Evolutionary conservation across 2,888 invertebrate species (phyloP).

Genomic region (Callosobruchus maculatus): DNA sequence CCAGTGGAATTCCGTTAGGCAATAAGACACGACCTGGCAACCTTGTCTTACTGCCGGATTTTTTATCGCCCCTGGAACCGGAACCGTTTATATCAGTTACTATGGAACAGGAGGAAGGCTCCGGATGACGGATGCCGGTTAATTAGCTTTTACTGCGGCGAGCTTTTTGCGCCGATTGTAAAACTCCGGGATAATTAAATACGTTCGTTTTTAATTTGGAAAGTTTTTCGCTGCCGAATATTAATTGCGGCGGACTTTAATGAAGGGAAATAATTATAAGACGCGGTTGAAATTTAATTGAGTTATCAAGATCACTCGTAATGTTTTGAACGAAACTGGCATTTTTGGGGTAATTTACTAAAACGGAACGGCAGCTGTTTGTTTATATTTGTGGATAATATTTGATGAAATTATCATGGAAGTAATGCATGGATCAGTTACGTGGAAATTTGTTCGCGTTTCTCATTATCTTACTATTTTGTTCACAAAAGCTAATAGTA

Average conservation of each 20-base stretch:
- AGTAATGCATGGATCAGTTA: too few relatives aligned
- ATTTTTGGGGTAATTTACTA: neutral
- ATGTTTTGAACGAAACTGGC: neutral
- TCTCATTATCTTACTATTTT: too few relatives aligned
- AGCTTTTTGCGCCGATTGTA: conserved; percentile 28
- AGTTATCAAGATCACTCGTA: neutral
- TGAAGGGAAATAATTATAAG: conserved; percentile 8
- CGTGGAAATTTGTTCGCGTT: too few relatives aligned
- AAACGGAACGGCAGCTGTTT: neutral
- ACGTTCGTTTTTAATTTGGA: conserved; percentile 28
- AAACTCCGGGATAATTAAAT: conserved; percentile 33
- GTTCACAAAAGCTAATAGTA: too few relatives aligned
- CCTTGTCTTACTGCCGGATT: conserved; percentile 20
- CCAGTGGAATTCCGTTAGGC: too few relatives aligned
- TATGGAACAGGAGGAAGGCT: conserved; percentile 23
- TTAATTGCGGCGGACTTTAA: conserved; percentile 14
- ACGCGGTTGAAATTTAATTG: neutral
- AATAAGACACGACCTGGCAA: neutral
- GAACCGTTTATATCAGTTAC: conserved; percentile 44
- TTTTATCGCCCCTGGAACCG: conserved; percentile 35
- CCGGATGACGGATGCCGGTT: conserved; percentile 39
- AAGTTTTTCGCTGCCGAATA: conserved; percentile 24
- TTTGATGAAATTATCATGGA: too few relatives aligned
- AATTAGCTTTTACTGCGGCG: conserved; percentile 34
- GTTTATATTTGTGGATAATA: neutral